phyloP scores from a whole-genome alignment of 2,797 vertebrate species.

The Hypotaenidia philippensis region DNA sequence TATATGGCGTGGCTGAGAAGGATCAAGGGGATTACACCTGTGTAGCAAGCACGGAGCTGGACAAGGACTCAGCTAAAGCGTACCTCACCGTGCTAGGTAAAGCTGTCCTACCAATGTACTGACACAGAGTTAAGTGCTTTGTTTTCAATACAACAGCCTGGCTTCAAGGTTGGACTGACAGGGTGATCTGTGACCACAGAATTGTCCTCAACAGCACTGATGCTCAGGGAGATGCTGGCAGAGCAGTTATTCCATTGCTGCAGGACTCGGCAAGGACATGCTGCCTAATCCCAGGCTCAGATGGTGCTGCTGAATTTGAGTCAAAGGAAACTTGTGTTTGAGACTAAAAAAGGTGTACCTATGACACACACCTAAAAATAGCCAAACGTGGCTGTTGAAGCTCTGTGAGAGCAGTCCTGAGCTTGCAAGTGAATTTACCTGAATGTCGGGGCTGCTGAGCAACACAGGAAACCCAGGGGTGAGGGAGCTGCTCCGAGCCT shows the following conservation, averaged over 20 bases:
- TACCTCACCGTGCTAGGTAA: constrained; percentile 94
- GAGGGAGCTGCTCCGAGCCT: not conserved
- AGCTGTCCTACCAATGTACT: not conserved
- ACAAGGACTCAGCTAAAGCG: constrained; percentile 91
- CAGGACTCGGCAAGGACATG: not conserved
- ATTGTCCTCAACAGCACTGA: not conserved
- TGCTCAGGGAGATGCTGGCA: not conserved
- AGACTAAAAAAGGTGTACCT: not conserved
- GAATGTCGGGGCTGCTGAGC: not conserved
- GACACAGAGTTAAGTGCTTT: accelerated
- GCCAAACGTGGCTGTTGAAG: not conserved
- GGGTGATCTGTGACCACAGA: not conserved
- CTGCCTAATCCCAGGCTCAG: not conserved
- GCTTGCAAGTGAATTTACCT: not conserved
- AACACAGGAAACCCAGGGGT: not conserved
- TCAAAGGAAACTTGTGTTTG: not conserved
- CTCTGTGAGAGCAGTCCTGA: not conserved
- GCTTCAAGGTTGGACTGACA: not conserved
- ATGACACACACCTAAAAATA: not conserved
- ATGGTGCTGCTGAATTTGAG: accelerated
- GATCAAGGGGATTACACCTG: constrained; percentile 95
- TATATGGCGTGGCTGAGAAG: constrained; percentile 87
- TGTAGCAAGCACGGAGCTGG: constrained; percentile 90
- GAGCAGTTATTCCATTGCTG: accelerated
- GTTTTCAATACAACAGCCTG: not conserved